A percentile compares a stretch with the other conserved stretches of the same genome.
Evolutionary conservation across 2,888 invertebrate genomes (phyloP).

Genomic region (Phorcus lineatus): DNA sequence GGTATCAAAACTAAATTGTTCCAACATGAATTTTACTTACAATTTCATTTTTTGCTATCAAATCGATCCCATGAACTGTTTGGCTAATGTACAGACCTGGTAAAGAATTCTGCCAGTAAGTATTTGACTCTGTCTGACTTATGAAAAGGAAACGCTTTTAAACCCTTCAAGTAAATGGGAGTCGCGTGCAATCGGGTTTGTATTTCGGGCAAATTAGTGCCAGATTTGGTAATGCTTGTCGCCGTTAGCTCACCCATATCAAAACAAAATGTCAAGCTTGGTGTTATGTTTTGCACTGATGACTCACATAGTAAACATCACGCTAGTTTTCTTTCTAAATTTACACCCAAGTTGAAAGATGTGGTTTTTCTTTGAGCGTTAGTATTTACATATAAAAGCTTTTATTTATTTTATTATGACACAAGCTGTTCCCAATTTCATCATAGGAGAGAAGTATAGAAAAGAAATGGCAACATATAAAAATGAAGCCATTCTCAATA

Average conservation of each 20-base stretch:
- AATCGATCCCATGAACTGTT: not conserved
- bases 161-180: constrained; percentile 5
- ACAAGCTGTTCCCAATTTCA: too few relatives aligned
- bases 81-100: not conserved
- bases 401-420: too few relatives aligned
- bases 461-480: too few relatives aligned
- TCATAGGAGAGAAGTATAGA: too few relatives aligned
- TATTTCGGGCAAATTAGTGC: constrained; percentile 7
- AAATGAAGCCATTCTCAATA: too few relatives aligned
- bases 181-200: not conserved
- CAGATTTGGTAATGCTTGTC: not conserved
- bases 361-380: not conserved
- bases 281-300: not conserved
- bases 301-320: not conserved
- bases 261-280: constrained; percentile 12
- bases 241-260: not conserved
- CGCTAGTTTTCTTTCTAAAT: not conserved
- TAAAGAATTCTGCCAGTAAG: not conserved
- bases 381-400: not conserved
- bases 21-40: constrained; percentile 19
- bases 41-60: not conserved
- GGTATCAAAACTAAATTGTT: constrained; percentile 23
- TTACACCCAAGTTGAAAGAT: not conserved
- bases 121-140: not conserved
- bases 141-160: not conserved